Base-by-base conservation (phyloP, 2,888 invertebrate species). In the Apantesis nais region DNA sequence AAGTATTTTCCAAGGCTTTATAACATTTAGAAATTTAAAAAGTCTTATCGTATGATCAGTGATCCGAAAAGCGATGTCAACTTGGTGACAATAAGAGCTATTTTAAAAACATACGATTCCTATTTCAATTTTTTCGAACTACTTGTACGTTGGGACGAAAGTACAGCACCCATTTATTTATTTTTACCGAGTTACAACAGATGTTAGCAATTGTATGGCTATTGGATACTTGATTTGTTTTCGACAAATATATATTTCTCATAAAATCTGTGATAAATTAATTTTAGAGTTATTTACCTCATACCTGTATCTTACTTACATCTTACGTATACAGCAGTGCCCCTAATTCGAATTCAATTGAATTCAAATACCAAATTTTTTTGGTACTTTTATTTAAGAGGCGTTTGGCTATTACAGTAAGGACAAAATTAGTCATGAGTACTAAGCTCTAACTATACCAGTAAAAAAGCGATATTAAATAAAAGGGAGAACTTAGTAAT, bases 81-180 rank as follows among this genome's bases (percentile, higher is more conserved):
- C 86, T 85, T 86, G 88, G 82, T 83, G 88, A 92, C 91, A 90
- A 93, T 92, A 87, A 86, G 78, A 72, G 85, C 79, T 83, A 87
- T 83, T 91, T 93, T 88, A 90, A 92, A 93, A 94, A 93, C 93
- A 93, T 91, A 89, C 88, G 93, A 89, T 89, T 94, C 93, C 81
- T 80, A 93, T 94, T 94, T 90, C 94, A 92, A 90, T 91, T 86
- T 84, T 81, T 29, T 76, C 78, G 68, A 71, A 72, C 73, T 74
- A 4, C 58, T 52, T 75, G 88, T 85, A 88, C 78, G 84, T 9
- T 29, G 89, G 69, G 29, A 25, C 64, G 90, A 85, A 90, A 92
- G 78, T 89, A 71, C 82, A 14, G 61, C 12, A 25, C 9, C 39
- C n/a, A n/a, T 7, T 25, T 25, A 62, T 8, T 52, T 22, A 37